Conservation (phyloP, 2,888 invertebrate species). For the Drosophila pseudotalamancana region DNA sequence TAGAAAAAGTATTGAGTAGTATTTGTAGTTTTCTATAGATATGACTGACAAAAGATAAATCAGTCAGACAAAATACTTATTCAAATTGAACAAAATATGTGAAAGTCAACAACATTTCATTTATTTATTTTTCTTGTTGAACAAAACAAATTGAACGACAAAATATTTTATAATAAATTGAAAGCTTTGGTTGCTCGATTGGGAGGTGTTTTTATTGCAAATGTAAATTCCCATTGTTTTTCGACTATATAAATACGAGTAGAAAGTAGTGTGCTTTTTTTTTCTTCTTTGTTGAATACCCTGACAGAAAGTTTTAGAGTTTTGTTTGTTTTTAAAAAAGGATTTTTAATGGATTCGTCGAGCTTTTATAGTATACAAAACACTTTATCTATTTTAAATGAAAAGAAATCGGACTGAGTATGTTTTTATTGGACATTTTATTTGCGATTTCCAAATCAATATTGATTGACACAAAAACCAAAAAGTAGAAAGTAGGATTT, state of each 20-base stretch:
- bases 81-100: slow-evolving; percentile 5
- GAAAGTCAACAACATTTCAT: slow-evolving; percentile 37
- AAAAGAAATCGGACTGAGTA: too few relatives aligned
- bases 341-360: not conserved
- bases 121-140: not conserved
- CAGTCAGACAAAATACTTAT: slow-evolving; percentile 12
- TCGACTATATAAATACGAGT: slow-evolving; percentile 15
- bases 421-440: too few relatives aligned
- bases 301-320: not conserved
- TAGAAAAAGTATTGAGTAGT: slow-evolving; percentile 9
- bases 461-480: too few relatives aligned
- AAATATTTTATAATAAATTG: slow-evolving; percentile 19
- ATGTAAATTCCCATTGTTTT: slow-evolving; percentile 27
- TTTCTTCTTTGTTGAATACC: slow-evolving; percentile 6
- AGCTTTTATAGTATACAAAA: too few relatives aligned
- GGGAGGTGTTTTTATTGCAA: slow-evolving; percentile 14
- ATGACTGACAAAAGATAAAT: slow-evolving; percentile 16
- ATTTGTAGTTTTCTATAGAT: slow-evolving; percentile 6
- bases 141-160: slow-evolving; percentile 40
- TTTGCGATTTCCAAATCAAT: too few relatives aligned
- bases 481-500: too few relatives aligned
- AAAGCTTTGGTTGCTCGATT: slow-evolving; percentile 11
- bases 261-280: slow-evolving; percentile 1
- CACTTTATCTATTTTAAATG: too few relatives aligned
- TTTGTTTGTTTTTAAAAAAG: not conserved